These are phyloP conservation scores for Choloepus didactylus DNA, from an alignment of 2,797 vertebrate species.

Conservation along the genomic window DNA sequence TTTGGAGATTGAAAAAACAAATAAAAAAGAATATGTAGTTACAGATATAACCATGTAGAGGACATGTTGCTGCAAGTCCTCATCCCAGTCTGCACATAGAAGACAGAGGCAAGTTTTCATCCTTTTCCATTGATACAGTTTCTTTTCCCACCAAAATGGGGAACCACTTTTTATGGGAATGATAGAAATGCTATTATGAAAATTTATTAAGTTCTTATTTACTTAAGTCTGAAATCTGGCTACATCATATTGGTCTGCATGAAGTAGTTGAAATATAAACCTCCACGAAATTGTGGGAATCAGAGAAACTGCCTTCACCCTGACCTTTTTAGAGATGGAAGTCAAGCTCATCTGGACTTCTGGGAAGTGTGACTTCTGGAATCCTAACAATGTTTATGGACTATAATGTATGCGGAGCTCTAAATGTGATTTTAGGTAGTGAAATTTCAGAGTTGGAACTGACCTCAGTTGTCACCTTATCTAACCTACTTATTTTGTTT, in stretches of 20 bases:
- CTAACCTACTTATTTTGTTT: neutral
- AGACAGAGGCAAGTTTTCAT: neutral
- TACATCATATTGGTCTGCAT: neutral
- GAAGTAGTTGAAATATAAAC: neutral
- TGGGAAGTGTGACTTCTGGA: neutral
- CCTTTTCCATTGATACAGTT: neutral
- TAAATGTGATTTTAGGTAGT: neutral
- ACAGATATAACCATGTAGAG: neutral
- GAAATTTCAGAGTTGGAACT: neutral
- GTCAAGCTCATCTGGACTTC: neutral
- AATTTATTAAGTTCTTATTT: slow-evolving; percentile 19
- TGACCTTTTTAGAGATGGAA: neutral
- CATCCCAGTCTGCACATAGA: neutral
- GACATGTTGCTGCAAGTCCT: neutral
- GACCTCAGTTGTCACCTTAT: slow-evolving; percentile 20
- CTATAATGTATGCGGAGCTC: neutral
- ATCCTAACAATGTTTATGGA: neutral
- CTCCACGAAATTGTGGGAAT: slow-evolving; percentile 2
- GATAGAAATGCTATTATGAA: neutral
- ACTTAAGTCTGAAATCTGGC: slow-evolving; percentile 10
- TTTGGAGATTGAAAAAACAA: neutral
- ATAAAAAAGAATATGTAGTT: neutral
- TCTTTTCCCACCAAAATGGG: neutral
- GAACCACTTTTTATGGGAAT: neutral
- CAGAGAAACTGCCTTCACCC: neutral